Evolutionary conservation across 2,888 invertebrate species (phyloP), one percentile per base, ranked within the genome.

Genomic region (Gonocerus acuteangulatus): DNA sequence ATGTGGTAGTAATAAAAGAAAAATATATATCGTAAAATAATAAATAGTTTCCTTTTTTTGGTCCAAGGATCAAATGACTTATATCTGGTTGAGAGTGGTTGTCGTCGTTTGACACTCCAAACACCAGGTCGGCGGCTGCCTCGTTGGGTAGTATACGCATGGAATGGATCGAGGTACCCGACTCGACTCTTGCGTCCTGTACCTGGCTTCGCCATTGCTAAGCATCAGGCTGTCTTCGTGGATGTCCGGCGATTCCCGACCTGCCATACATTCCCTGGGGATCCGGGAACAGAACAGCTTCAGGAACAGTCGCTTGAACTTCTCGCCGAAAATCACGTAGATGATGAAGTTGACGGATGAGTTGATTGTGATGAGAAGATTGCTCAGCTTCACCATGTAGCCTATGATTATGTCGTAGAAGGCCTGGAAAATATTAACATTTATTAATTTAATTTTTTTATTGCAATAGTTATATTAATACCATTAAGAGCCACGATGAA

Each of bases 281-380:
- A 77, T 76, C 48, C 80, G 76, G 69, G 83, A 84, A 75, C 88
- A 88, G 77, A 88, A 88, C 74, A 87, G 80, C 74, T 85, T 79
- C 68, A 89, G 76, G 74, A 93, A 91, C 67, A 93, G 83, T 65
- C 89, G 80, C 73, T 92, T 89, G 77, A 96, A 96, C 74, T 96
- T 95, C 74, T 95, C 92, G 1, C 96, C 96, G 74, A 96, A 95
- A 68, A 95, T 95, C 67, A 95, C 95, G 78, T 97, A 97, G 70
- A 97, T 94, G 67, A 97, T 85, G 74, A 97, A 96, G 77, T 97
- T 97, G 65, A 95, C 91, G 72, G 95, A 94, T 72, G 95, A 95
- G 78, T 97, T 97, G 73, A 96, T 85, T 66, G 94, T 95, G 61
- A 97, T 95, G 66, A 96, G 81, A 60, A 96, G 82, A 76, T 97